Percentiles rank a stretch among this genome's conserved stretches.
Conservation (phyloP, 2,797 vertebrate species). For the Sebastes kiyomatsui region DNA sequence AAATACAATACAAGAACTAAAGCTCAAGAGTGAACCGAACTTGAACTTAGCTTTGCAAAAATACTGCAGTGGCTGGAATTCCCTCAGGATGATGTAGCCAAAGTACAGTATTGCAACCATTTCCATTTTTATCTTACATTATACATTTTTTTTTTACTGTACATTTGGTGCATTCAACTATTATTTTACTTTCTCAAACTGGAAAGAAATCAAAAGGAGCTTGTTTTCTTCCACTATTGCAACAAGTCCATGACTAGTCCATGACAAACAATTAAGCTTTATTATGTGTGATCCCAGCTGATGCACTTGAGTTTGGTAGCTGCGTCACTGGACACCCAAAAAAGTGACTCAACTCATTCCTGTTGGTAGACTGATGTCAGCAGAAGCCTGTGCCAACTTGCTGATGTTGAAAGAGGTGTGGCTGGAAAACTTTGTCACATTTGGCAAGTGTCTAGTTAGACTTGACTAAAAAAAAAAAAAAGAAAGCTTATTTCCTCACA, state of each 20-base stretch:
- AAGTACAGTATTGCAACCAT: neutral
- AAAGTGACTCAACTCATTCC: constrained; percentile 33
- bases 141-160: neutral
- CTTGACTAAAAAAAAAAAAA: neutral
- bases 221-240: neutral
- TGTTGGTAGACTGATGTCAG: constrained; percentile 16
- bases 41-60: neutral
- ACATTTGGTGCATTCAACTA: too few relatives aligned
- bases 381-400: constrained; percentile 24
- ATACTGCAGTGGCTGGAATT: constrained; percentile 13
- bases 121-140: neutral
- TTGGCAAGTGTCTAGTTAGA: neutral
- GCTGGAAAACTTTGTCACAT: constrained; percentile 1
- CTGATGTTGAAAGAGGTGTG: neutral
- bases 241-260: constrained; percentile 36
- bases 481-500: neutral
- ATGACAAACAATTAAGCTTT: neutral
- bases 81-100: constrained; percentile 3
- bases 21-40: too few relatives aligned
- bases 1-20: too few relatives aligned
- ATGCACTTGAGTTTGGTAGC: neutral
- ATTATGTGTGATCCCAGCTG: neutral
- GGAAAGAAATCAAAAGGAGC: neutral
- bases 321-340: constrained; percentile 3
- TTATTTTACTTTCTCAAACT: neutral